These are phyloP conservation scores for Syngnathus typhle DNA, from an alignment of 2,113 vertebrate genomes.

Conservation along the genomic window DNA sequence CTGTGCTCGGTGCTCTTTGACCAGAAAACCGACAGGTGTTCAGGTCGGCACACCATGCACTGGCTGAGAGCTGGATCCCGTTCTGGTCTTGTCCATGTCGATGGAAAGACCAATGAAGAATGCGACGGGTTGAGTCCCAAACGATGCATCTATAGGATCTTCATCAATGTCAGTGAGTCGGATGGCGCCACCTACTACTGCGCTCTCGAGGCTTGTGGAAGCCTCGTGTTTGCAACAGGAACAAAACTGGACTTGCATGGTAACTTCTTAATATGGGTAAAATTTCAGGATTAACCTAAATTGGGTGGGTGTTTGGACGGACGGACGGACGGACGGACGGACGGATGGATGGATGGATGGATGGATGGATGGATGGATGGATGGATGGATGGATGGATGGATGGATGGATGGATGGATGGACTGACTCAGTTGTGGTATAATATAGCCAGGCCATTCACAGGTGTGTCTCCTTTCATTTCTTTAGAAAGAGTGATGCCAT, in stretches of 20 bases:
- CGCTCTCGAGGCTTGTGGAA: constrained; percentile 32
- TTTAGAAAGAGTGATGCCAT: rapidly evolving
- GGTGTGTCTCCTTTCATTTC: neutral
- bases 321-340: too few relatives aligned
- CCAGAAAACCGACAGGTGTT: neutral
- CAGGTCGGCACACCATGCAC: constrained; percentile 8
- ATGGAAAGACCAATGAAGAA: neutral
- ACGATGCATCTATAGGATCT: constrained; percentile 8
- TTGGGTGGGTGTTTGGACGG: too few relatives aligned
- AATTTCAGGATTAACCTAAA: too few relatives aligned
- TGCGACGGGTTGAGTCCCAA: constrained; percentile 5
- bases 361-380: too few relatives aligned
- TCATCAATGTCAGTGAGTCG: neutral
- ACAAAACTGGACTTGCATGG: constrained; percentile 16
- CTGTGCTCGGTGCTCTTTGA: constrained; percentile 20
- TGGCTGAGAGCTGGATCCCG: constrained; percentile 27
- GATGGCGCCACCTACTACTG: constrained; percentile 41
- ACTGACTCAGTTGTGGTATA: too few relatives aligned
- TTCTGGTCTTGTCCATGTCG: neutral
- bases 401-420: too few relatives aligned
- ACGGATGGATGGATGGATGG: too few relatives aligned
- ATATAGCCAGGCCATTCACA: neutral
- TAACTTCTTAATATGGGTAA: neutral
- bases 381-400: too few relatives aligned
- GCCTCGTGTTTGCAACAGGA: constrained; percentile 32